A percentile compares a stretch with the other conserved stretches of the same genome.
phyloP scores from a whole-genome alignment of 2,113 vertebrate species.

The Rhegmatorhina hoffmannsi region DNA sequence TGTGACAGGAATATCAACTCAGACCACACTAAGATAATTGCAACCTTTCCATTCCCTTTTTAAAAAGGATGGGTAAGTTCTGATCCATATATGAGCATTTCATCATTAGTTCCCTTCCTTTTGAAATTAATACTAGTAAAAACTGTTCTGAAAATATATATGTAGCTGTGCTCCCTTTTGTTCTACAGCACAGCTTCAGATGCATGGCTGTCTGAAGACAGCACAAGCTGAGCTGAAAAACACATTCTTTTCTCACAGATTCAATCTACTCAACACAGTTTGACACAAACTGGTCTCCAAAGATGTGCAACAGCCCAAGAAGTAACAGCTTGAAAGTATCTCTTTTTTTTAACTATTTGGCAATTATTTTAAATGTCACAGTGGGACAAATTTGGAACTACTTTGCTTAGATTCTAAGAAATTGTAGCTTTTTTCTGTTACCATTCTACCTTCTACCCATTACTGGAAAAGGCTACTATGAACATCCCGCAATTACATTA shows the following conservation, averaged over 20 bases:
- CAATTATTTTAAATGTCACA: neutral
- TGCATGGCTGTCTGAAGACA: neutral
- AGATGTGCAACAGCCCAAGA: neutral
- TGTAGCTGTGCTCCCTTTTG: neutral
- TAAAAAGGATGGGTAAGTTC: neutral
- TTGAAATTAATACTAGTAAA: neutral
- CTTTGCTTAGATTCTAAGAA: neutral
- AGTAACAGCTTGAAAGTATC: neutral
- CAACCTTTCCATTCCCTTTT: neutral
- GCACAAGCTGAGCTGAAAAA: neutral
- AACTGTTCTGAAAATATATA: neutral
- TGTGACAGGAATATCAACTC: neutral
- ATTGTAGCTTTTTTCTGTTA: neutral
- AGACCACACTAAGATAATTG: neutral
- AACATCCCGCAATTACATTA: neutral
- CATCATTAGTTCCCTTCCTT: neutral
- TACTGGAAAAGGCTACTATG: neutral
- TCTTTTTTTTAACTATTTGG: neutral
- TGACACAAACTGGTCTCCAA: neutral
- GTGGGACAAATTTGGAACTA: neutral
- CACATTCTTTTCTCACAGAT: neutral
- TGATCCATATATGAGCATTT: neutral
- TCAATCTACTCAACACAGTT: neutral
- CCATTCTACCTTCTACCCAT: neutral
- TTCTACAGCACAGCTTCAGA: neutral